Evolutionary conservation across 2,113 vertebrate genomes (phyloP), one percentile per base, ranked within the genome.

Genomic region (Ictidomys tridecemlineatus): DNA sequence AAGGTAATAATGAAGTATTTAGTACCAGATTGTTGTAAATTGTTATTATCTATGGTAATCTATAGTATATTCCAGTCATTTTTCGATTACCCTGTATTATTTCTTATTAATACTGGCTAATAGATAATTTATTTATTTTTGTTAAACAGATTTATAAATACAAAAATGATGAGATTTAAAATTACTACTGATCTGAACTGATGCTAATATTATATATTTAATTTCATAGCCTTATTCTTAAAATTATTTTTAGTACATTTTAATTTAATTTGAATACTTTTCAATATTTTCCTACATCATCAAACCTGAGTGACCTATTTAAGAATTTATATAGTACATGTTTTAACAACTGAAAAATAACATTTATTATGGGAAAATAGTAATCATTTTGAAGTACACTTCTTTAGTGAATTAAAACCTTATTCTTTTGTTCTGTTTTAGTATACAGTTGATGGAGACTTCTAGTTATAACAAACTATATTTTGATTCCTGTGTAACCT

Each of bases 221-320:
- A 85, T 76, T 89, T 85, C 58, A 61, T 53, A 65, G 39, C 16
- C 37, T 73, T 79, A 17, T 90, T 88, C 6, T 85, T 77, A 61
- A 95, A 82, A 69, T 93, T 89, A 92, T 72, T 22, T 79, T 88
- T 65, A 72, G 39, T 12, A 83, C 37, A 84, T 70, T 84, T 94
- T 72, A 34, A 53, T 61, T 91, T 92, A 32, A 93, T 56, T 87
- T 85, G 30, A 3, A 86, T 26, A 63, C 45, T 74, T 78, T 77
- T 80, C 42, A 39, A 83, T 89, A 76, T 37, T 80, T 4, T 80
- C 69, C 65, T 83, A 12, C 69, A 26, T 42, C 72, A 90, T 80
- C 67, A 80, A 93, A 30, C 22, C 1, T 32, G 20, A 89, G 30
- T 67, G n/a, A 67, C 24, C 61, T 92, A 45, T 20, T 48, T 79